A percentile compares a stretch with the other conserved stretches of the same genome.
These are phyloP conservation scores for Henricia sp. DNA, from an alignment of 53 echinoderm and acorn worm species.

Conservation along the genomic window DNA sequence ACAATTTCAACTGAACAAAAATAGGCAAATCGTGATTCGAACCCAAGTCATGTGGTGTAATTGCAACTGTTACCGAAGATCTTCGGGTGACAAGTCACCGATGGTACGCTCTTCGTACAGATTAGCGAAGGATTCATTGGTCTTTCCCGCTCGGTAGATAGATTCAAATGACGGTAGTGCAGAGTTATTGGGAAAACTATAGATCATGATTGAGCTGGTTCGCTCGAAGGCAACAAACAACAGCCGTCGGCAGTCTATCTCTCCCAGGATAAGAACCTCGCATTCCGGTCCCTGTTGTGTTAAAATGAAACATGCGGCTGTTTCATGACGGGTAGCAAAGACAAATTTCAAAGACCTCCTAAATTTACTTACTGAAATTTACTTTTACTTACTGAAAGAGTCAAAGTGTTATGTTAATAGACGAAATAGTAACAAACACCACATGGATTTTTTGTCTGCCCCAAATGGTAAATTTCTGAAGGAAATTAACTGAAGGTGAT, in stretches of 20 bases:
- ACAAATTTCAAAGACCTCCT: too few species aligned
- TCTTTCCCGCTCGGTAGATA: conserved; percentile 75
- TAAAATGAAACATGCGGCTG: too few species aligned
- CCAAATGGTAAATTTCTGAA: too few species aligned
- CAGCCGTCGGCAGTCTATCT: conserved; percentile 63
- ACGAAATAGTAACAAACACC: too few species aligned
- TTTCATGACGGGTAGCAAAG: too few species aligned
- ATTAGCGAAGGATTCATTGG: conserved; percentile 60
- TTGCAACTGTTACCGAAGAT: conserved; percentile 58
- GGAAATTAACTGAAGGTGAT: too few species aligned
- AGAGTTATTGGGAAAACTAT: conserved; percentile 57
- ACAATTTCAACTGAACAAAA: too few species aligned
- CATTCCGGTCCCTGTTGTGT: conserved; percentile 74
- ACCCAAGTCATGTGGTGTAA: background rate
- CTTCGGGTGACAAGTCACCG: conserved; percentile 84
- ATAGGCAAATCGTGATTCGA: too few species aligned
- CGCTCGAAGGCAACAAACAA: conserved; percentile 80
- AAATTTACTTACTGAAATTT: too few species aligned
- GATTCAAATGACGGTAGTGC: conserved; percentile 73
- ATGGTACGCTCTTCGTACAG: conserved; percentile 63
- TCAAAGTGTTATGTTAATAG: too few species aligned
- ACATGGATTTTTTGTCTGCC: too few species aligned
- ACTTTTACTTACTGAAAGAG: too few species aligned
- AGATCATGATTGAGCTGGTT: conserved; percentile 72
- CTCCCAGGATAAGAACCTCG: conserved; percentile 74